phyloP scores from a whole-genome alignment of 2,113 vertebrate species.

The Macrotus californicus region DNA sequence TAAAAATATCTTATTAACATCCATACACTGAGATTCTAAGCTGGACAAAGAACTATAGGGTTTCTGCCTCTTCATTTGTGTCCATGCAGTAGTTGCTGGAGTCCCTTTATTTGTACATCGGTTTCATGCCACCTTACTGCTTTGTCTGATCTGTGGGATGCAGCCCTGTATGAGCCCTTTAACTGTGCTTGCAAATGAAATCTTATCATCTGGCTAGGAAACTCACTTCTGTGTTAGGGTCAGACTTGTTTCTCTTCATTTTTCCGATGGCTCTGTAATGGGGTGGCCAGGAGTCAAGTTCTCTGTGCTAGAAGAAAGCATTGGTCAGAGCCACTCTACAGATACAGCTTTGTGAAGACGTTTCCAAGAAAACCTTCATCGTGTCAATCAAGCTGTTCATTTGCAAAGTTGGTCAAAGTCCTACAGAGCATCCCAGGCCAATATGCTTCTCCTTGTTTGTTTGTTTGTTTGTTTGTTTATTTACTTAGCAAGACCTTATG shows the following conservation, averaged over 20 bases:
- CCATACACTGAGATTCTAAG: background rate
- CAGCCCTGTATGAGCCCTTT: background rate
- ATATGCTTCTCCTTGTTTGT: background rate
- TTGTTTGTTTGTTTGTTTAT: fast-evolving
- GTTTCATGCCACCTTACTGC: background rate
- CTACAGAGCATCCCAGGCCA: too few species aligned
- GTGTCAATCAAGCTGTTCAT: background rate
- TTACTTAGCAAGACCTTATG: background rate
- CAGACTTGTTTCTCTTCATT: background rate
- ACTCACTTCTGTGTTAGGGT: background rate
- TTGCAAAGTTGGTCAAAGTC: background rate
- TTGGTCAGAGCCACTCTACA: too few species aligned
- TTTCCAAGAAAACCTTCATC: background rate
- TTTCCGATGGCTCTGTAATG: background rate
- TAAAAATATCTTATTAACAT: background rate
- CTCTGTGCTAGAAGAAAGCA: background rate
- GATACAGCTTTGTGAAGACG: background rate
- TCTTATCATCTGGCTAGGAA: background rate
- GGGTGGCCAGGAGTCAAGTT: too few species aligned
- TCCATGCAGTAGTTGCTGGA: fast-evolving
- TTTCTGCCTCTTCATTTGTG: background rate
- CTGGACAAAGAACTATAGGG: background rate
- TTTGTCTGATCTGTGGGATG: background rate
- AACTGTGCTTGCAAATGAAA: background rate
- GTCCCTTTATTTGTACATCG: background rate